phyloP scores from a whole-genome alignment of 2,797 vertebrate species.

The Pantherophis vulpinus region DNA sequence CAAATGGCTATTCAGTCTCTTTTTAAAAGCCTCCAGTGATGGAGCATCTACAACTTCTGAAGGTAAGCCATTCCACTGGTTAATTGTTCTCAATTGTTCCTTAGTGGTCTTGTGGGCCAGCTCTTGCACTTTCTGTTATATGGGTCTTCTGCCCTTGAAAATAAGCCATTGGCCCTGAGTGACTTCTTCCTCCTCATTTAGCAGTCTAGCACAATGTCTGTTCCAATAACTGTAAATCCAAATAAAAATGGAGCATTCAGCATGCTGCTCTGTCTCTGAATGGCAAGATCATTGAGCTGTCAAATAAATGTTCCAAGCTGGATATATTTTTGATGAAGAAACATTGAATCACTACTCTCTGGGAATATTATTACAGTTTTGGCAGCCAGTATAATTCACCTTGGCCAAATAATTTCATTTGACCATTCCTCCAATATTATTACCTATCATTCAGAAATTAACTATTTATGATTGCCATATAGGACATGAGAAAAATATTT shows the following conservation, averaged over 20 bases:
- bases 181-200: slow-evolving; percentile 30
- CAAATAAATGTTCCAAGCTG: slow-evolving; percentile 55
- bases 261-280: slow-evolving; percentile 30
- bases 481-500: slow-evolving; percentile 20
- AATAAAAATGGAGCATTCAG: slow-evolving; percentile 7
- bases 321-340: slow-evolving; percentile 46
- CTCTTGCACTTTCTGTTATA: neutral
- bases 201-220: slow-evolving; percentile 3
- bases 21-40: neutral
- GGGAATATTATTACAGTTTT: slow-evolving; percentile 45
- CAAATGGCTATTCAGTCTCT: neutral
- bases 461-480: slow-evolving; percentile 46
- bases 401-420: slow-evolving; percentile 32
- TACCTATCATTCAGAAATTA: slow-evolving; percentile 34
- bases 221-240: slow-evolving; percentile 18
- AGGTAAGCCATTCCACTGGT: neutral
- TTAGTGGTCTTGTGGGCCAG: neutral
- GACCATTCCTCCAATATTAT: slow-evolving; percentile 31
- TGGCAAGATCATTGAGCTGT: slow-evolving; percentile 53
- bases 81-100: neutral
- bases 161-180: neutral
- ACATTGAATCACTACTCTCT: slow-evolving; percentile 43
- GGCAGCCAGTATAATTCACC: slow-evolving; percentile 35
- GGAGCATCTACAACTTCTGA: neutral
- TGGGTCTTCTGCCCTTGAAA: slow-evolving; percentile 8